A percentile compares a stretch with the other conserved stretches of the same genome.
Evolutionary conservation across 2,113 vertebrate species (phyloP).

Genomic region (Petroica traversi): DNA sequence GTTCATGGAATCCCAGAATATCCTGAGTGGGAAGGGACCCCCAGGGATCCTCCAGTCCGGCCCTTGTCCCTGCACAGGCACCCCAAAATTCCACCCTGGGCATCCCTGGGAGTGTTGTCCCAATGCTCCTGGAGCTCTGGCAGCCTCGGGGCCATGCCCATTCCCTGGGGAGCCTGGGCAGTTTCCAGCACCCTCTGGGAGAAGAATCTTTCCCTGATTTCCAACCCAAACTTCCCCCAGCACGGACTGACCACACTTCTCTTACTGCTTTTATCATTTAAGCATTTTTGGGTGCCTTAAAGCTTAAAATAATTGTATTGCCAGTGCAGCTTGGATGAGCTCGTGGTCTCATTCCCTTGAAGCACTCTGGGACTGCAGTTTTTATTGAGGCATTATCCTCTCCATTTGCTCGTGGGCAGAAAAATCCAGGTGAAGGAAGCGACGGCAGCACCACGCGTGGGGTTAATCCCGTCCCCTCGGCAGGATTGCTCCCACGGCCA

Average conservation of each 20-base stretch:
- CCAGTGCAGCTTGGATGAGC: background rate
- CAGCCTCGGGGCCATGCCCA: background rate
- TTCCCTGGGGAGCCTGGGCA: background rate
- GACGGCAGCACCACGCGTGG: rapidly evolving
- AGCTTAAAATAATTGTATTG: rapidly evolving
- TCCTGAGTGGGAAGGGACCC: background rate
- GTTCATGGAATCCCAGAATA: background rate
- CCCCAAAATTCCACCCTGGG: background rate
- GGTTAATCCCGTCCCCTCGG: background rate
- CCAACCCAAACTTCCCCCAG: rapidly evolving
- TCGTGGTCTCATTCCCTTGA: rapidly evolving
- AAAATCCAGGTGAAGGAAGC: background rate
- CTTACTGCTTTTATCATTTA: background rate
- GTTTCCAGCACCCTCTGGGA: background rate
- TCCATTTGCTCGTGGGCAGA: rapidly evolving
- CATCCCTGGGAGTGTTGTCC: rapidly evolving
- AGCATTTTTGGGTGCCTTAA: background rate
- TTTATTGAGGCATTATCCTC: background rate
- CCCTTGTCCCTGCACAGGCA: rapidly evolving
- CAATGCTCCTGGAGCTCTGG: rapidly evolving
- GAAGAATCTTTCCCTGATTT: rapidly evolving
- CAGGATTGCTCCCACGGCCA: rapidly evolving
- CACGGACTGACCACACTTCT: rapidly evolving
- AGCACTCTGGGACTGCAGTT: background rate
- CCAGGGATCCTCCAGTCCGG: rapidly evolving